These are phyloP conservation scores for Dromaius novaehollandiae DNA, from an alignment of 2,113 vertebrate species.

Conservation along the genomic window DNA sequence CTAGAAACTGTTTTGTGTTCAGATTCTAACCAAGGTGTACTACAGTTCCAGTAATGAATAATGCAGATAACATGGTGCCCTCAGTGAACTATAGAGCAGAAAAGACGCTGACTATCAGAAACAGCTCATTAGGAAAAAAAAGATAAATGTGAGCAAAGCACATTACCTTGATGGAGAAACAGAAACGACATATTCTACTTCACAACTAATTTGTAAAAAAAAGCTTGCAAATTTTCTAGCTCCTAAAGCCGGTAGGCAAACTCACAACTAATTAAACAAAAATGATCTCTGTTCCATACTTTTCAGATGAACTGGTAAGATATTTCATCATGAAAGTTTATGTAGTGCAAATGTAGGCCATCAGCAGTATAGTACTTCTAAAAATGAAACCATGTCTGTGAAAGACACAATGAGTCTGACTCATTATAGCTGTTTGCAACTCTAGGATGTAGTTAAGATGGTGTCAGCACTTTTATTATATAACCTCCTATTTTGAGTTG, in stretches of 20 bases:
- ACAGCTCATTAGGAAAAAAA: conserved; percentile 55
- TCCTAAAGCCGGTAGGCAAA: conserved; percentile 61
- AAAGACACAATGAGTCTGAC: conserved; percentile 36
- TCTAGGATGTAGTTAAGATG: not conserved
- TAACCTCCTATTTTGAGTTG: conserved; percentile 20
- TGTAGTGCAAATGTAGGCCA: conserved; percentile 46
- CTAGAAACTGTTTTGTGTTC: conserved; percentile 69
- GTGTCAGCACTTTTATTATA: conserved; percentile 51
- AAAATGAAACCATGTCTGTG: conserved; percentile 46
- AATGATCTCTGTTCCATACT: not conserved
- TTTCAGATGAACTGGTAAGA: conserved; percentile 33
- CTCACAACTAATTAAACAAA: conserved; percentile 57
- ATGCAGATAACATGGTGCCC: conserved; percentile 61
- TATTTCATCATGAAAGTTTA: conserved; percentile 52
- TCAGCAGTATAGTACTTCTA: conserved; percentile 37
- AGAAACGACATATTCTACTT: conserved; percentile 13
- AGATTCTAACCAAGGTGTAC: conserved; percentile 58
- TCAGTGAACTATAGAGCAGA: conserved; percentile 64
- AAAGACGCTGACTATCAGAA: conserved; percentile 56
- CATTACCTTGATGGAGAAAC: conserved; percentile 55
- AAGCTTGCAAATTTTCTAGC: conserved; percentile 38
- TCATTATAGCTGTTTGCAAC: conserved; percentile 40
- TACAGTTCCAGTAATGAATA: conserved; percentile 69
- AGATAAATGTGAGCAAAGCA: conserved; percentile 12
- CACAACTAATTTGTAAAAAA: conserved; percentile 63